Evolutionary conservation across 2,113 vertebrate species (phyloP).

Genomic region (pig (Sus scrofa)): T2T-Sscrofa CM000825.6:50801501-50802000

Average conservation of each 20-base stretch:
- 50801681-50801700: background rate
- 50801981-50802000: background rate
- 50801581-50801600: conserved; percentile 35
- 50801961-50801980: background rate
- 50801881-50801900: background rate
- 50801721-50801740: too few relatives aligned
- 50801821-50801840: background rate
- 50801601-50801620: conserved; percentile 12
- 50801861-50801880: background rate
- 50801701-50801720: background rate
- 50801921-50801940: background rate
- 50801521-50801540: conserved; percentile 2
- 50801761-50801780: too few relatives aligned
- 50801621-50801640: conserved; percentile 66
- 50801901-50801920: too few relatives aligned
- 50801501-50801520: background rate
- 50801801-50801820: background rate
- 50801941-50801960: background rate
- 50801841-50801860: background rate
- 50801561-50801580: background rate
- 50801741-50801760: too few relatives aligned
- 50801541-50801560: conserved; percentile 11
- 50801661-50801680: background rate
- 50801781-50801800: background rate
- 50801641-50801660: background rate